These are phyloP conservation scores for Zaprionus gabonicus DNA, from an alignment of 1,140 invertebrate species.

Conservation along the genomic window DNA sequence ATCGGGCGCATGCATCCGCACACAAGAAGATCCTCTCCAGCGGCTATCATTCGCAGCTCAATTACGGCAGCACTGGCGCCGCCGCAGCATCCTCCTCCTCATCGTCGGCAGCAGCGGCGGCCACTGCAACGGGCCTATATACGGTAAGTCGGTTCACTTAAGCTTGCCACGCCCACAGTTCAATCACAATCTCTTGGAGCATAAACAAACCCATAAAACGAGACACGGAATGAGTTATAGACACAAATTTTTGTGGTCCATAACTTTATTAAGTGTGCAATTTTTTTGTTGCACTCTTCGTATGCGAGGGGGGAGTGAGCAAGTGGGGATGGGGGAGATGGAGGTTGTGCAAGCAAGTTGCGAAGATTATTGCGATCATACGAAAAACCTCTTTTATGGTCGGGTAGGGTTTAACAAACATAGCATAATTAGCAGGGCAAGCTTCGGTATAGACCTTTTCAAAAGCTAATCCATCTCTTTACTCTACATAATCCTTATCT, in stretches of 20 bases:
- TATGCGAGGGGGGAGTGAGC: neutral
- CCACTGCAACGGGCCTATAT: slow-evolving; percentile 84
- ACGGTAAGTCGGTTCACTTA: slow-evolving; percentile 84
- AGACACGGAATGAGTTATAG: slow-evolving; percentile 6
- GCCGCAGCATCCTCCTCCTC: slow-evolving; percentile 85
- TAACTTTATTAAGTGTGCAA: slow-evolving; percentile 29
- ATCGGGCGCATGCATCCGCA: slow-evolving; percentile 92
- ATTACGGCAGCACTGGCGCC: slow-evolving; percentile 91
- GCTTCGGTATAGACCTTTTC: accelerated
- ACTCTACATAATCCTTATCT: too few relatives aligned
- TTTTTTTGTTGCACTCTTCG: slow-evolving; percentile 14
- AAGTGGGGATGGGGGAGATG: neutral
- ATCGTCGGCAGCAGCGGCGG: slow-evolving; percentile 85
- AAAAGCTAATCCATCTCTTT: too few relatives aligned
- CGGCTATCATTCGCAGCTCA: slow-evolving; percentile 90
- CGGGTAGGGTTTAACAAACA: neutral
- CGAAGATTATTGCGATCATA: neutral
- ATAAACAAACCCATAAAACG: slow-evolving; percentile 15
- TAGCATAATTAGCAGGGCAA: neutral
- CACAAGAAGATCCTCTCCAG: slow-evolving; percentile 92
- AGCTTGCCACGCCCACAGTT: neutral
- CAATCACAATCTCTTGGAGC: neutral
- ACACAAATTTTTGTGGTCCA: slow-evolving; percentile 26
- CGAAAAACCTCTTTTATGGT: neutral
- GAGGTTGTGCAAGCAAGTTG: too few relatives aligned